These are phyloP conservation scores for Percina caprodes DNA, from an alignment of 2,113 vertebrate genomes.

Conservation along the genomic window DNA sequence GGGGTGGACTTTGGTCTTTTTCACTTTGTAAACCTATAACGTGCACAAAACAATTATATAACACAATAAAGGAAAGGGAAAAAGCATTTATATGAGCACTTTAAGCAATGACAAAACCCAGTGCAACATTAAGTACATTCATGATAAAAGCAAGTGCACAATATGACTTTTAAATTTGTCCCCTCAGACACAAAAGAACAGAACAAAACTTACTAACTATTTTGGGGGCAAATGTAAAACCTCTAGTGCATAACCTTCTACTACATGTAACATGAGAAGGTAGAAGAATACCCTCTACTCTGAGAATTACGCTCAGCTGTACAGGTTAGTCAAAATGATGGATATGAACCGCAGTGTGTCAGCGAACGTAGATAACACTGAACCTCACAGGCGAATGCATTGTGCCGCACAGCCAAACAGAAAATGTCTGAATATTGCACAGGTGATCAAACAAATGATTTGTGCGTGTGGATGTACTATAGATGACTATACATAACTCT, in stretches of 20 bases:
- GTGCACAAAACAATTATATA: no score
- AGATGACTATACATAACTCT: constrained; percentile 49
- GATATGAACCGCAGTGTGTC: constrained; percentile 25
- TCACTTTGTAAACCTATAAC: no score
- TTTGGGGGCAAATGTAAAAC: constrained; percentile 16
- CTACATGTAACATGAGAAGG: not conserved
- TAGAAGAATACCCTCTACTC: constrained; percentile 4
- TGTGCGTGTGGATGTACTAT: constrained; percentile 64
- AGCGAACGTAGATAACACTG: not conserved
- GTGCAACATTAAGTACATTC: constrained; percentile 74
- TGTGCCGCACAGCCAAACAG: constrained; percentile 23
- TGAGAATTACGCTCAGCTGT: not conserved
- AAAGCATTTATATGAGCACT: no score
- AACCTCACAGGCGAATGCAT: constrained; percentile 11
- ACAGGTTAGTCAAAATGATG: constrained; percentile 5
- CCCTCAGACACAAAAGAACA: constrained; percentile 5
- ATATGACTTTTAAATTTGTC: constrained; percentile 13
- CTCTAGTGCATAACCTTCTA: constrained; percentile 28
- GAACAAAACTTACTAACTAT: not conserved
- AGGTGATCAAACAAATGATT: constrained; percentile 46
- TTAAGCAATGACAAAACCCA: constrained; percentile 37
- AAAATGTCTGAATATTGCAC: constrained; percentile 69
- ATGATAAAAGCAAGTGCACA: constrained; percentile 44
- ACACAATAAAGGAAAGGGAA: no score
- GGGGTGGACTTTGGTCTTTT: no score